Percentiles rank a stretch among this genome's conserved stretches.
These are phyloP conservation scores for Otocyon megalotis DNA, from an alignment of 2,113 vertebrate species.

Conservation along the genomic window DNA sequence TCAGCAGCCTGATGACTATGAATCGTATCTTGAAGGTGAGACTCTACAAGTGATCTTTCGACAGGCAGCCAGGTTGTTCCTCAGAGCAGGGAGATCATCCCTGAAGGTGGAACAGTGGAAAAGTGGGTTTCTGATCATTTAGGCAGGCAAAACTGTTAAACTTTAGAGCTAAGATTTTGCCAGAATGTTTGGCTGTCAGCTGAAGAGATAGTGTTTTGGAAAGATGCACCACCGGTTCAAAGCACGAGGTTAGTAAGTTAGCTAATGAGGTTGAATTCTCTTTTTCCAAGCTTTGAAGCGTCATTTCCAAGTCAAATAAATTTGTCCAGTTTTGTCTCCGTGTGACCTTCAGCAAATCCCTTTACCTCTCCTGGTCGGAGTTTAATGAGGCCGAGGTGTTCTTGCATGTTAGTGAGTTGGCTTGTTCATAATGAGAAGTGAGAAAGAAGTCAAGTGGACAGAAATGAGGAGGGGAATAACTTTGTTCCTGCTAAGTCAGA, in stretches of 20 bases:
- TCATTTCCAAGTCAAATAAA: slow-evolving; percentile 23
- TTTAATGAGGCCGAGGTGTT: not conserved
- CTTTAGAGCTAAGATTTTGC: not conserved
- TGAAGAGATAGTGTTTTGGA: not conserved
- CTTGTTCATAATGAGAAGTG: not conserved
- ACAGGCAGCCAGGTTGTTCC: not conserved
- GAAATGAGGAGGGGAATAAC: not conserved
- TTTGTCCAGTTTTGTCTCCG: not conserved
- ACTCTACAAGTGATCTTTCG: fast-evolving
- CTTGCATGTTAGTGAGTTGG: not conserved
- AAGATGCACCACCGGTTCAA: not conserved
- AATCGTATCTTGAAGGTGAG: slow-evolving; percentile 94
- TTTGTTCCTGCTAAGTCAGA: not conserved
- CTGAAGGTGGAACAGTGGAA: not conserved
- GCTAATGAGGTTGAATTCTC: not conserved
- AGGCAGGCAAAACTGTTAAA: not conserved
- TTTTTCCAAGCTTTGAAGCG: not conserved
- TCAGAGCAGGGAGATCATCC: not conserved
- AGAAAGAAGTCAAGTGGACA: not conserved
- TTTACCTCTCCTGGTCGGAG: not conserved
- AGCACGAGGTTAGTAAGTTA: not conserved
- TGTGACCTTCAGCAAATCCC: not conserved
- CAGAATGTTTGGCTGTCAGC: not conserved
- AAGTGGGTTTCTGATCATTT: not conserved
- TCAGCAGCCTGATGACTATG: slow-evolving; percentile 90